Evolutionary conservation across 2,888 invertebrate genomes (phyloP).

Genomic region (Campoletis raptor): DNA sequence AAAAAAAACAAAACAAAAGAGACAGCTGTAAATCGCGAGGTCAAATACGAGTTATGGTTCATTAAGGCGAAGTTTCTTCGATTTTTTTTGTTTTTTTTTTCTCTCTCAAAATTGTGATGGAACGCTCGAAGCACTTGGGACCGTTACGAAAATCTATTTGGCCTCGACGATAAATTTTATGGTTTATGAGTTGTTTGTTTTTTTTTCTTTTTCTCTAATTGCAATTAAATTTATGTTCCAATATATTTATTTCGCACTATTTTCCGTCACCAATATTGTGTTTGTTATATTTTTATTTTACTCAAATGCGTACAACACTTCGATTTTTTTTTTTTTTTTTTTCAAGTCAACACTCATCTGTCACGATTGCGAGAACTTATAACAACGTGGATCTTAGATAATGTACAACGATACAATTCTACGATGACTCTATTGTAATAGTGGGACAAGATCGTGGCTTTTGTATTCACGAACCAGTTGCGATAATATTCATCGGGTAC

Average conservation of each 20-base stretch:
- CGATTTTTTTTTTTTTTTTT: not conserved
- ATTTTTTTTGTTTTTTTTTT: conserved; percentile 2
- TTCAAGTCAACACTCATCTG: not conserved
- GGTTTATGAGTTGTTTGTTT: conserved; percentile 16
- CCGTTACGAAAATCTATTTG: conserved; percentile 20
- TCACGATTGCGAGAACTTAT: not conserved
- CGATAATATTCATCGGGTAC: not conserved
- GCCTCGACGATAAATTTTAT: conserved; percentile 37
- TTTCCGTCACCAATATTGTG: not conserved
- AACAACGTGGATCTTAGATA: not conserved
- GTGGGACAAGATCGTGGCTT: conserved; percentile 10
- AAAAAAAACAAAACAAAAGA: not conserved
- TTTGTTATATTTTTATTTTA: not conserved
- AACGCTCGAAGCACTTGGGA: conserved; percentile 17
- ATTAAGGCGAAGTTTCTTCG: conserved; percentile 21
- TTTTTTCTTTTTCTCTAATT: not conserved
- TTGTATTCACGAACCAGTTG: conserved; percentile 20
- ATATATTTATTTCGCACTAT: not conserved
- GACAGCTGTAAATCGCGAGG: conserved; percentile 23
- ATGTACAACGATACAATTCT: conserved; percentile 17
- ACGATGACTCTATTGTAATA: conserved; percentile 1
- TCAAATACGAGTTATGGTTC: conserved; percentile 9
- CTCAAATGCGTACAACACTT: not conserved
- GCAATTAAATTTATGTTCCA: not conserved
- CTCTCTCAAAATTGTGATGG: not conserved